These are phyloP conservation scores for Tarsius wallacei DNA, from an alignment of 2,797 vertebrate species.

Conservation along the genomic window DNA sequence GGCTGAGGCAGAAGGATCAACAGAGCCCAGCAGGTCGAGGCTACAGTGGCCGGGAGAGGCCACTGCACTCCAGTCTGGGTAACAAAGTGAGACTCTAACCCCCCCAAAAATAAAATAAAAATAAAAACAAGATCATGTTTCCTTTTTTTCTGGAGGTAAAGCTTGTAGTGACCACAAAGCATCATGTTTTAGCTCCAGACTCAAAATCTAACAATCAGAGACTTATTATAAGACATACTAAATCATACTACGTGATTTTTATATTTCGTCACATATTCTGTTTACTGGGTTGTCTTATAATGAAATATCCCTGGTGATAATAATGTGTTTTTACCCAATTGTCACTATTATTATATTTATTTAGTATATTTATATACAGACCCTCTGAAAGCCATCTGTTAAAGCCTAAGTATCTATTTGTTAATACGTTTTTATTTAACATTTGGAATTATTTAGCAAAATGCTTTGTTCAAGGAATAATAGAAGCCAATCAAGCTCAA, in stretches of 20 bases:
- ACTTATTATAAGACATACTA: background rate
- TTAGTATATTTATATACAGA: slow-evolving; percentile 46
- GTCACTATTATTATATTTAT: slow-evolving; percentile 47
- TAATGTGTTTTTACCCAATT: slow-evolving; percentile 43
- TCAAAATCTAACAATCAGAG: background rate
- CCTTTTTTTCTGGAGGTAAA: background rate
- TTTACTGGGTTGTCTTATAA: slow-evolving; percentile 31
- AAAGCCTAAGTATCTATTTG: background rate
- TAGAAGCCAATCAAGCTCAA: slow-evolving; percentile 34
- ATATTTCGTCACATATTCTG: slow-evolving; percentile 15
- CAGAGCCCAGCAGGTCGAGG: too few species aligned
- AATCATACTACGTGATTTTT: background rate
- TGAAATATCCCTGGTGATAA: slow-evolving; percentile 39
- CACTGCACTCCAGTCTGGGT: too few species aligned
- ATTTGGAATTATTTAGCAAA: slow-evolving; percentile 49
- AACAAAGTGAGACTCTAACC: too few species aligned
- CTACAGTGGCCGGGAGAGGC: too few species aligned
- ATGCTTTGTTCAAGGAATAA: slow-evolving; percentile 29
- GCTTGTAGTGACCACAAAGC: background rate
- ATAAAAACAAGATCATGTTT: background rate
- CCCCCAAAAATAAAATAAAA: too few species aligned
- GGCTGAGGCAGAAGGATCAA: too few species aligned
- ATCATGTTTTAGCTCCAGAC: slow-evolving; percentile 21
- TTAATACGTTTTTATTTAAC: slow-evolving; percentile 60
- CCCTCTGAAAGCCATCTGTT: slow-evolving; percentile 13